Evolutionary conservation across 2,888 invertebrate genomes (phyloP), one percentile per base, ranked within the genome.

Genomic region (Cerastis leucographa): DNA sequence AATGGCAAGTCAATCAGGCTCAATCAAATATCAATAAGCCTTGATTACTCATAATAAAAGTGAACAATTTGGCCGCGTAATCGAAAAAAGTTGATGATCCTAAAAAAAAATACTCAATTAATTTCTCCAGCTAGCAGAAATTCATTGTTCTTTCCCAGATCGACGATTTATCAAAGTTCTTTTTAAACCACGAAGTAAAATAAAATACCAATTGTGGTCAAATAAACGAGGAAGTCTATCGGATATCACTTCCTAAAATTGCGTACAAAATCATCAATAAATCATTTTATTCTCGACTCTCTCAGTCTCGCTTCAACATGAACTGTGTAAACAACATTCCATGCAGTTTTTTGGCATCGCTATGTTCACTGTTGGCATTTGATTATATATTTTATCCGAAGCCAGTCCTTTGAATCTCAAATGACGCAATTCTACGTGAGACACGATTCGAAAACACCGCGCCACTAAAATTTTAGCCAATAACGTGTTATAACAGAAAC

Each of bases 351-450:
- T 94, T 94, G 92, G 93, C 93, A 92, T 90, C 90, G 77, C 88
- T 78, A 89, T 88, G 46, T 73, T 72, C 89, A 78, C 49, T 69
- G 89, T 88, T 89, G 89, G 91, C 86, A 89, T 91, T 91, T 91
- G 87, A 92, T 91, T 90, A 89, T 89, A 90, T 89, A 90, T 90
- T 88, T 92, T 92, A 90, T 86, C 84, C 88, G 86, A 86, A 25
- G 85, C 83, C 85, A 88, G 89, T 91, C 88, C 90, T 92, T 91
- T 89, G 83, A 90, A 81, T 83, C 81, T 85, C 80, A 82, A 86
- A 89, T 94, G 93, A 94, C 92, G 92, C 90, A 91, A 92, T 88
- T 84, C 80, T 90, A 94, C 91, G 92, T 94, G 94, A 91, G 83
- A 81, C 79, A 87, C 89, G 87, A 78, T 76, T 78, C 56, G 14